Evolutionary conservation across 2,888 invertebrate species (phyloP).

Genomic region (Sarcophaga caerulescens): DNA sequence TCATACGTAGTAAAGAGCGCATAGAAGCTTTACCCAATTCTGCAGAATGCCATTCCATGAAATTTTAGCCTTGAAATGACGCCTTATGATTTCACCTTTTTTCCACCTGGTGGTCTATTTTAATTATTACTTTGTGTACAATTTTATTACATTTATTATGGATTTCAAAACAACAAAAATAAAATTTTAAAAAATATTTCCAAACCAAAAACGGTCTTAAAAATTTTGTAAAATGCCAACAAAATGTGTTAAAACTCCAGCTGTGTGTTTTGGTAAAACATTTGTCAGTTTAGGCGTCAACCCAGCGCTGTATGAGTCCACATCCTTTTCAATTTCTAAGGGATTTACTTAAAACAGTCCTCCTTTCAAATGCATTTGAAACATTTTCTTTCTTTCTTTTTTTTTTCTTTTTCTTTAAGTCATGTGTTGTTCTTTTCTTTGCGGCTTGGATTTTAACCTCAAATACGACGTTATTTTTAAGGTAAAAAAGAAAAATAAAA

Average conservation of each 20-base stretch:
- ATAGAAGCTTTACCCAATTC: too few species aligned
- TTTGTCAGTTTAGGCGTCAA: slow-evolving; percentile 68
- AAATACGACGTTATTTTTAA: slow-evolving; percentile 31
- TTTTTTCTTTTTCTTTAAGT: background rate
- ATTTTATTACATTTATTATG: slow-evolving; percentile 7
- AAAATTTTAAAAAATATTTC: slow-evolving; percentile 13
- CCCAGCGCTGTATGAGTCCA: slow-evolving; percentile 62
- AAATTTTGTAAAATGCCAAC: slow-evolving; percentile 25
- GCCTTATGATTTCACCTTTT: background rate
- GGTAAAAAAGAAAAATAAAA: background rate
- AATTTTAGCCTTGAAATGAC: too few species aligned
- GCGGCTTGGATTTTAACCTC: slow-evolving; percentile 41
- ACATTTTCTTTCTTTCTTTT: slow-evolving; percentile 20
- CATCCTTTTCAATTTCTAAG: slow-evolving; percentile 60
- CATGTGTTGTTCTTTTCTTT: background rate
- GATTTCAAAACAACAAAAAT: background rate
- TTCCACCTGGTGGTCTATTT: slow-evolving; percentile 24
- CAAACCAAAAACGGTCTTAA: background rate
- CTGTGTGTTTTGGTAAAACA: slow-evolving; percentile 69
- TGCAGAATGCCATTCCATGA: too few species aligned
- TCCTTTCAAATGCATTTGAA: background rate
- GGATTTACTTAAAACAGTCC: background rate
- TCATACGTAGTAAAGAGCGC: too few species aligned
- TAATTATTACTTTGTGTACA: slow-evolving; percentile 20
- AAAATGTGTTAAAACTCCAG: slow-evolving; percentile 70